Percentiles rank a stretch among this genome's conserved stretches.
Conservation (phyloP, 1,140 invertebrate genomes). For the Megathymus violae region DNA sequence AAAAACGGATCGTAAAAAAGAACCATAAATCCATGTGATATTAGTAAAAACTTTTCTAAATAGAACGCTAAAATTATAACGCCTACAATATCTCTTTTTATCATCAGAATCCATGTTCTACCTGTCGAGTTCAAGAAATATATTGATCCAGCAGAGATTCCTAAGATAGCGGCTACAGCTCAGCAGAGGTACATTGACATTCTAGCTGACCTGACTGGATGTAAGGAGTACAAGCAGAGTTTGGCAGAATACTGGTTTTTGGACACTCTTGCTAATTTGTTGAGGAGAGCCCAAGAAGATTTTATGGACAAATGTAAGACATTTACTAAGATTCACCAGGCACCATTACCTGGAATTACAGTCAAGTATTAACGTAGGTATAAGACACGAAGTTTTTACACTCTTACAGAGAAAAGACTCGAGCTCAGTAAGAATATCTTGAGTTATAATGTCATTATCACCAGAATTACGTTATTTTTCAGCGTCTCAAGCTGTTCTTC, state of each 20-base stretch:
- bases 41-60: too few relatives aligned
- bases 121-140: conserved; percentile 61
- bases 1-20: too few relatives aligned
- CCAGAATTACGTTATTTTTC: too few relatives aligned
- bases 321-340: too few relatives aligned
- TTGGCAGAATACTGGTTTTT: conserved; percentile 75
- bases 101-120: conserved; percentile 62
- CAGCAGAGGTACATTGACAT: conserved; percentile 66
- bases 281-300: conserved; percentile 67
- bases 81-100: not conserved
- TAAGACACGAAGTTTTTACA: too few relatives aligned
- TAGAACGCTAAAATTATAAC: too few relatives aligned
- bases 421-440: too few relatives aligned
- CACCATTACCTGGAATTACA: too few relatives aligned
- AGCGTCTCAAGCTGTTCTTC: conserved; percentile 68
- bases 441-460: too few relatives aligned
- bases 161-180: conserved; percentile 57
- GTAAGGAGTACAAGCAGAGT: conserved; percentile 60
- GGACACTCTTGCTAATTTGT: conserved; percentile 69
- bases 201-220: conserved; percentile 61
- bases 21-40: too few relatives aligned
- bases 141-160: conserved; percentile 62
- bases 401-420: too few relatives aligned
- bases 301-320: conserved; percentile 54
- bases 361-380: too few relatives aligned